Base-by-base conservation (phyloP, 2,888 invertebrate species). In the Tyria jacobaeae region DNA sequence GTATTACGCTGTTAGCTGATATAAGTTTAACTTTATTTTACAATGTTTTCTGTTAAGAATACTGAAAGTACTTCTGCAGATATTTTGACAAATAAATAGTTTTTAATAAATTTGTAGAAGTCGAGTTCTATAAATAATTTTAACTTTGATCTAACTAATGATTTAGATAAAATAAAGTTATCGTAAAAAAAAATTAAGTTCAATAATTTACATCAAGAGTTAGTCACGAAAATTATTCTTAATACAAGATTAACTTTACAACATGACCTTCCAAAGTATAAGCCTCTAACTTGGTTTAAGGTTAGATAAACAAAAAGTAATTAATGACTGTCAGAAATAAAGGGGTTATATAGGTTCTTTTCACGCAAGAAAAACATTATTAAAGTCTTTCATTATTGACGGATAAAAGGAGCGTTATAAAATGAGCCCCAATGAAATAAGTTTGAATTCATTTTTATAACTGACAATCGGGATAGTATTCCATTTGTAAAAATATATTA, bases 271-370 rank as follows among this genome's bases (percentile, higher is more conserved):
- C 12, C 27, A 21, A 47, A 35, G 25, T 48, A 25, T 37, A 24
- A 24, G 25, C 48, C 34, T 48, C n/a, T 10, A 51, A 58, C 27
- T n/a, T 14, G 37, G n/a, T 59, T 21, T 15, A 35, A 6, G 15
- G n/a, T 52, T 2, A 31, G 9, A 50, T 35, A 21, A 44, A 58
- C 48, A 53, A 51, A 57, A 57, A 34, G 41, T 59, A 54, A 58
- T 63, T 51, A 58, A 31, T 58, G 21, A 47, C 31, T 49, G 52
- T 58, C 58, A 63, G 35, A 53, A 51, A 51, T 39, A 51, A 51
- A 24, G 39, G 15, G 12, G 50, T 31, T 31, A 51, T n/a, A n/a
- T 31, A 31, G n/a, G 15, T 41, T 51, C 51, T 50, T 61, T 37
- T 56, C 39, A 35, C 53, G 53, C 39, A 41, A 56, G 51, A 57